phyloP scores from a whole-genome alignment of 2,888 invertebrate genomes.

The Poecilobothrus nobilitatus region DNA sequence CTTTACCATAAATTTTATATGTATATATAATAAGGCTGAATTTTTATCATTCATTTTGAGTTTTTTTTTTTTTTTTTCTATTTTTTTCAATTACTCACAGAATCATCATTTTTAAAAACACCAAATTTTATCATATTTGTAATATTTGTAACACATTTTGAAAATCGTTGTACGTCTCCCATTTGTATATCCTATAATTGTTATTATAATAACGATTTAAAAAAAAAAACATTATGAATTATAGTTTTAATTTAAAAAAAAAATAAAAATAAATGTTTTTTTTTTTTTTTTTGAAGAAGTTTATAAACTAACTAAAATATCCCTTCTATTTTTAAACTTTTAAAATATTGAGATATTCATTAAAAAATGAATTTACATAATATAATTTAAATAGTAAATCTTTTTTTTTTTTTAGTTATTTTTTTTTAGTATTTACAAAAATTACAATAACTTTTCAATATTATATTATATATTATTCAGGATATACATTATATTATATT shows the following conservation, averaged over 20 bases:
- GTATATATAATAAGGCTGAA: background rate
- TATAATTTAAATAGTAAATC: no score
- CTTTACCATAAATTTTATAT: background rate
- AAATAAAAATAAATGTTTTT: background rate
- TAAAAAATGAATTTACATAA: no score
- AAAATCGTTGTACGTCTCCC: background rate
- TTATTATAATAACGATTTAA: no score
- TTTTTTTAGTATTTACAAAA: no score
- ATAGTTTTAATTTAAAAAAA: slow-evolving; percentile 11
- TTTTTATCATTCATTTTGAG: background rate
- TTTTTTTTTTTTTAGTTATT: no score
- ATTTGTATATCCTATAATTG: background rate
- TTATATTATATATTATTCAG: no score
- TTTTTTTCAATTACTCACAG: background rate
- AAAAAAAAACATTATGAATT: no score
- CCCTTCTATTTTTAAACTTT: no score
- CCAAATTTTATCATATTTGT: slow-evolving; percentile 1
- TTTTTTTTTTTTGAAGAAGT: background rate
- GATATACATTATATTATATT: no score
- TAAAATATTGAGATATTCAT: no score
- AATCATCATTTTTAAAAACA: slow-evolving; percentile 1
- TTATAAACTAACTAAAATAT: no score
- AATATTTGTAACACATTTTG: slow-evolving; percentile 4
- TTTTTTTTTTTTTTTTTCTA: background rate
- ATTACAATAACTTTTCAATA: no score